phyloP scores from a whole-genome alignment of 2,113 vertebrate genomes.

The Serilophus lunatus region DNA sequence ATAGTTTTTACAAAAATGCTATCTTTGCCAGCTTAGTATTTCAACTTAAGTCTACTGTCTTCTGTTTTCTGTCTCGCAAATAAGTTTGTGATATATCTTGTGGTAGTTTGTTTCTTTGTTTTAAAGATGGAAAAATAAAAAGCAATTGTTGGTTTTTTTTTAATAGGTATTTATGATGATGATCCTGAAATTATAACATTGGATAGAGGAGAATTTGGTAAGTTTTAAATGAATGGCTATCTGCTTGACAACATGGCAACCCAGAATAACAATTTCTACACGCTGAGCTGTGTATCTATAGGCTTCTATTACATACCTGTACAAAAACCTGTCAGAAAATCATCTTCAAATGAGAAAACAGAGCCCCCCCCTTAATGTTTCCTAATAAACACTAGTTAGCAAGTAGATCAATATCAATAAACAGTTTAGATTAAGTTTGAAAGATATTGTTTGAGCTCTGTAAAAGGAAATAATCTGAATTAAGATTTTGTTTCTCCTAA shows the following conservation, averaged over 20 bases:
- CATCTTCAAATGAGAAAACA: background rate
- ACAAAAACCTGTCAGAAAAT: background rate
- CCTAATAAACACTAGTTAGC: background rate
- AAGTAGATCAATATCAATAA: background rate
- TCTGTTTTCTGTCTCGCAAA: background rate
- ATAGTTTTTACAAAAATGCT: background rate
- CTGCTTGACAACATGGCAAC: background rate
- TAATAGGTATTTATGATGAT: conserved; percentile 95
- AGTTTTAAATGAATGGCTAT: conserved; percentile 41
- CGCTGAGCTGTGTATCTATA: background rate
- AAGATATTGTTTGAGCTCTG: background rate
- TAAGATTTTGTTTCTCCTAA: background rate
- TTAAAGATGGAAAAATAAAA: conserved; percentile 18
- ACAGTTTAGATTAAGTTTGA: background rate
- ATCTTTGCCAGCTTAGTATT: background rate
- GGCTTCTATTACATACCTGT: background rate
- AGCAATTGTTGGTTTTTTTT: background rate
- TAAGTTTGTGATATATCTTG: background rate
- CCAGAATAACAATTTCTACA: background rate
- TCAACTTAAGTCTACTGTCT: background rate
- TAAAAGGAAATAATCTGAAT: background rate
- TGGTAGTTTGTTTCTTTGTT: background rate
- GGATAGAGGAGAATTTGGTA: conserved; percentile 96
- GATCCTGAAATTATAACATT: conserved; percentile 95
- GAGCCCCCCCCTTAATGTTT: rapidly evolving